These are phyloP conservation scores for Anthopleura xanthogrammica DNA, from an alignment of 92 coral and sea anemone genomes.

Conservation along the genomic window DNA sequence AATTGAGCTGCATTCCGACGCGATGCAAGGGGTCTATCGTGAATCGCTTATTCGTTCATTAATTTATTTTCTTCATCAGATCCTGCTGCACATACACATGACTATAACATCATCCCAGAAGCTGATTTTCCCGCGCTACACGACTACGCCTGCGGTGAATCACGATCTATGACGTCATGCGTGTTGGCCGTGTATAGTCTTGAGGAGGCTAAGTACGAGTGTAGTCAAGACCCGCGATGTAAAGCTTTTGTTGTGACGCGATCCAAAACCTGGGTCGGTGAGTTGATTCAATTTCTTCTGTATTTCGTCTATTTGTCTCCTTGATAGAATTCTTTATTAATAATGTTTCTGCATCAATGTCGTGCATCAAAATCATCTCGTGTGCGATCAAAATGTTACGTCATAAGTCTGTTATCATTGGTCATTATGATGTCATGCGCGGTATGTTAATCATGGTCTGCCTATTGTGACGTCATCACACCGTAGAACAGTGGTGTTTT, in stretches of 20 bases:
- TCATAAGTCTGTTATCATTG: too few species aligned
- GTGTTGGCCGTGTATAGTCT: slow-evolving; percentile 72
- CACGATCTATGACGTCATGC: slow-evolving; percentile 71
- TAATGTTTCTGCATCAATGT: too few species aligned
- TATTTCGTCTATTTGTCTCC: too few species aligned
- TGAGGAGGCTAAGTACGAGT: slow-evolving; percentile 76
- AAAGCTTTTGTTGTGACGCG: slow-evolving; percentile 79
- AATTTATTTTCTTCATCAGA: background rate
- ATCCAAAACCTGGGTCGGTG: slow-evolving; percentile 76
- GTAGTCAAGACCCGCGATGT: slow-evolving; percentile 65
- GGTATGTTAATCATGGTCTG: too few species aligned
- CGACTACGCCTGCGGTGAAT: slow-evolving; percentile 73
- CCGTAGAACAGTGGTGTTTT: background rate
- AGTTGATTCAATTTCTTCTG: slow-evolving; percentile 6
- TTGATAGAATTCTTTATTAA: too few species aligned
- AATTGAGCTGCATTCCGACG: too few species aligned
- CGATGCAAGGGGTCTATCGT: too few species aligned
- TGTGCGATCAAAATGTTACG: too few species aligned
- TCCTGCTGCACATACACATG: background rate
- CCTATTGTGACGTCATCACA: background rate
- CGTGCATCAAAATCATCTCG: too few species aligned
- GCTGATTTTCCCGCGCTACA: slow-evolving; percentile 85
- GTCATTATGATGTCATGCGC: background rate
- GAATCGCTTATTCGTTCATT: background rate
- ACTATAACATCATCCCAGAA: slow-evolving; percentile 37